A percentile compares a stretch with the other conserved stretches of the same genome.
Conservation (phyloP, 2,797 vertebrate genomes). For the Sebastes minor region DNA sequence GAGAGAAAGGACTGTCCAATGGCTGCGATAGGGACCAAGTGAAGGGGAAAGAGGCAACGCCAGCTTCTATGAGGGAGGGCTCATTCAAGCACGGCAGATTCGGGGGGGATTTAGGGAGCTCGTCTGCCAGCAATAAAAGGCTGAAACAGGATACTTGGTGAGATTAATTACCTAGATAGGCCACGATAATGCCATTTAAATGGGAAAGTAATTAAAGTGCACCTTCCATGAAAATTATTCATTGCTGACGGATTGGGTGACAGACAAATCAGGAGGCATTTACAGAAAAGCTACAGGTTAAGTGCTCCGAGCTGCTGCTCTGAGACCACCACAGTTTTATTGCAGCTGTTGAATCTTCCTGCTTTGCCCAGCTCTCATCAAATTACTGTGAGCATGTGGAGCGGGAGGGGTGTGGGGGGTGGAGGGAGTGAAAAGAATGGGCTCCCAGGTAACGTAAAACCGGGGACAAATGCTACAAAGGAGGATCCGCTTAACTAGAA, state of each 20-base stretch:
- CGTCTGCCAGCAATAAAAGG: constrained; percentile 94
- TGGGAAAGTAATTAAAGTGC: constrained; percentile 99
- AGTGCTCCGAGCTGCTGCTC: constrained; percentile 84
- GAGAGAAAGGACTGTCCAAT: constrained; percentile 63
- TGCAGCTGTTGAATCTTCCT: constrained; percentile 83
- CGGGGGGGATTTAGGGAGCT: constrained; percentile 92
- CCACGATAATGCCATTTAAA: constrained; percentile 99
- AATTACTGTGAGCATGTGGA: constrained; percentile 75
- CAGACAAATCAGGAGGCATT: constrained; percentile 96
- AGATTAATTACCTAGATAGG: constrained; percentile 99
- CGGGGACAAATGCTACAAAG: constrained; percentile 87
- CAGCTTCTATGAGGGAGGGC: constrained; percentile 84
- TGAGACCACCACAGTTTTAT: constrained; percentile 82
- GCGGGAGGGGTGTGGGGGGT: neutral
- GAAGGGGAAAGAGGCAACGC: constrained; percentile 64
- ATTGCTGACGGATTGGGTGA: constrained; percentile 99
- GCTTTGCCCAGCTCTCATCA: constrained; percentile 77
- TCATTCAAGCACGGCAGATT: constrained; percentile 91
- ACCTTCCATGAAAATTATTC: constrained; percentile 99
- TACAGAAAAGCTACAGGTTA: constrained; percentile 94
- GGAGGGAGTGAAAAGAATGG: constrained; percentile 72
- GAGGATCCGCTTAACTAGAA: constrained; percentile 85
- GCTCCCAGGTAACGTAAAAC: constrained; percentile 85
- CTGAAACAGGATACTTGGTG: constrained; percentile 97
- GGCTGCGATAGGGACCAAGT: constrained; percentile 52